Evolutionary conservation across 30 jellyfish, hydroid and myxozoan species (phyloP).

Genomic region (Nemopilema nomurai): DNA sequence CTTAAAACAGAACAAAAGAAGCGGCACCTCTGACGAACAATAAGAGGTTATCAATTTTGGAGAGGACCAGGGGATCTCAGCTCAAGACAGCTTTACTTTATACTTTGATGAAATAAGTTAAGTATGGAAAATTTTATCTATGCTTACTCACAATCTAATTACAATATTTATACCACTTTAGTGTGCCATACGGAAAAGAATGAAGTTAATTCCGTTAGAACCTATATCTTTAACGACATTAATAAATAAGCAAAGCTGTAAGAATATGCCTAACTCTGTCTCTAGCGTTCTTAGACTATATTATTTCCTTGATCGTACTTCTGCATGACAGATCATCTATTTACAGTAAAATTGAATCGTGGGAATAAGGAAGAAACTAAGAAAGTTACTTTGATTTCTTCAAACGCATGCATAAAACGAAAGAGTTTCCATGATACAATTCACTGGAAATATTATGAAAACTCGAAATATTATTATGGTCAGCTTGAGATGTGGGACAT

Average conservation of each 20-base stretch:
- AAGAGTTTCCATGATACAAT: no score
- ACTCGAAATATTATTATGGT: no score
- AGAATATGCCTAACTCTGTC: not conserved
- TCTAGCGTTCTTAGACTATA: not conserved
- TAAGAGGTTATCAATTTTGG: no score
- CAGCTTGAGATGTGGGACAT: no score
- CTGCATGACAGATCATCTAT: not conserved
- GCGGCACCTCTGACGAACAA: no score
- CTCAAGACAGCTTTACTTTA: not conserved
- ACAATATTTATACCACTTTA: not conserved
- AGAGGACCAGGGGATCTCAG: not conserved
- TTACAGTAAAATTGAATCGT: not conserved
- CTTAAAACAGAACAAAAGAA: no score
- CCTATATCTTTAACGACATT: not conserved
- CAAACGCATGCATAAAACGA: no score
- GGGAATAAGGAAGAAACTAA: not conserved
- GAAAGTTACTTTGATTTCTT: no score
- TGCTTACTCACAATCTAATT: not conserved
- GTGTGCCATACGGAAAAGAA: not conserved
- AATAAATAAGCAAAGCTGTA: not conserved
- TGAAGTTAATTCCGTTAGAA: not conserved
- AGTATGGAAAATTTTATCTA: not conserved
- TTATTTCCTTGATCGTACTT: not conserved
- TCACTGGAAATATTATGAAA: no score
- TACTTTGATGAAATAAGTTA: not conserved